Evolutionary conservation across 1,140 invertebrate genomes (phyloP).

Genomic region (Polypedilum vanderplanki): DNA sequence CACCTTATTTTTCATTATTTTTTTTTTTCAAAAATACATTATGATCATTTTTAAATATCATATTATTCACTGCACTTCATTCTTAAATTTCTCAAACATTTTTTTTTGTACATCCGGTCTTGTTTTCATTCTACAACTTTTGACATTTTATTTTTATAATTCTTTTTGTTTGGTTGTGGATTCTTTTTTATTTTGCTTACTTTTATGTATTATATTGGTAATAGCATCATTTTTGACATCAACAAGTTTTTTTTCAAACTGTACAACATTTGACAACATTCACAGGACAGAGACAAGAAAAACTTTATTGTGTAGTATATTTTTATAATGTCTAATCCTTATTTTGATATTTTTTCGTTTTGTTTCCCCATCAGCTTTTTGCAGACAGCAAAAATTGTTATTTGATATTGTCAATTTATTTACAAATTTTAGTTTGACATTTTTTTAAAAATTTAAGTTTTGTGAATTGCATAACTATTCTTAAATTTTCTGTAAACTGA

Average conservation of each 20-base stretch:
- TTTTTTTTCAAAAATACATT: too few relatives aligned
- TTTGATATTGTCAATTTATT: background rate
- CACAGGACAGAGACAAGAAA: background rate
- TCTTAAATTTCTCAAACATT: constrained; percentile 6
- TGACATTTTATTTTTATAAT: background rate
- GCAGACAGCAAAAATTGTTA: too few relatives aligned
- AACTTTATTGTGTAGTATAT: too few relatives aligned
- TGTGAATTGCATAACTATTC: too few relatives aligned
- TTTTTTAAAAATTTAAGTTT: too few relatives aligned
- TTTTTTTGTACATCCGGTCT: background rate
- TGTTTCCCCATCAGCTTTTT: constrained; percentile 3
- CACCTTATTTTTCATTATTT: too few relatives aligned
- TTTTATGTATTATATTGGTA: background rate
- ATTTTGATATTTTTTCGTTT: background rate
- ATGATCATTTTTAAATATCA: background rate
- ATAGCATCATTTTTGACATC: constrained; percentile 4
- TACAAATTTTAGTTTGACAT: background rate
- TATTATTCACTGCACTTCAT: background rate
- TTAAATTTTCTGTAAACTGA: too few relatives aligned
- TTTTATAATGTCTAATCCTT: background rate
- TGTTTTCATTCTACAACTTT: background rate
- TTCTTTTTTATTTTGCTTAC: background rate
- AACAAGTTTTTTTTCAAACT: background rate
- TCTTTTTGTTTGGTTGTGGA: background rate
- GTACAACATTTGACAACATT: constrained; percentile 13